Base-by-base conservation (phyloP, 2,888 invertebrate genomes). In the Pyrrhosoma nymphula region DNA sequence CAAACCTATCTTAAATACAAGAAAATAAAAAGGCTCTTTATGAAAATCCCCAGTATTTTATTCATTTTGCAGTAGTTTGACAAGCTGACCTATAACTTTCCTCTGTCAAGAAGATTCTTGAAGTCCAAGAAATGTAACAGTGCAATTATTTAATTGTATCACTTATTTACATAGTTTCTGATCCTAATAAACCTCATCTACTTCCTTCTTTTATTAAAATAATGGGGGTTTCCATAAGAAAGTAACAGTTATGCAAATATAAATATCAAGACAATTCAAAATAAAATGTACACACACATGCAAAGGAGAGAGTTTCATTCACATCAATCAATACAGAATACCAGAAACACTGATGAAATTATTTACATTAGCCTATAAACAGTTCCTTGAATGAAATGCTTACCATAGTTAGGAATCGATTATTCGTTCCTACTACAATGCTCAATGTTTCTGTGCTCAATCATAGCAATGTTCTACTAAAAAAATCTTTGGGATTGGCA, bases 211-310 rank as follows among this genome's bases (percentile, higher is more conserved):
- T 69, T 60, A 23, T 14, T 39, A 93, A 93, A 93, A 93, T 55
- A 93, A 75, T 75, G 93, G 69, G 93, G 93, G 93, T 93, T 93
- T 93, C 93, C 69, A 75, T 35, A 4, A 47, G 39, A 47, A 93
- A 69, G 69, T 60, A 75, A 60, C 93, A 93, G 69, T 69, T 93
- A 39, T 93, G 63, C 75, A 93, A 93, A 93, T 69, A 93, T 93
- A 93, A 93, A 93, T 93, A 93, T 26, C 39, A 47, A 47, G 93
- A 93, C 47, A 75, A 30, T 93, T 35, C n/a, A 55, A 93, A 93
- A 35, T 93, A 93, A 39, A 93, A 93, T 93, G 93, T 93, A 93
- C 93, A 93, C 93, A 93, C 93, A 93, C 93, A 93, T 93, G 69
- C 93, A 93, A 93, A 93, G 69, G 75, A 47, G 63, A 69, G 39